A percentile compares a stretch with the other conserved stretches of the same genome.
phyloP scores from a whole-genome alignment of 2,888 invertebrate genomes.

The Luffia ferchaultella region DNA sequence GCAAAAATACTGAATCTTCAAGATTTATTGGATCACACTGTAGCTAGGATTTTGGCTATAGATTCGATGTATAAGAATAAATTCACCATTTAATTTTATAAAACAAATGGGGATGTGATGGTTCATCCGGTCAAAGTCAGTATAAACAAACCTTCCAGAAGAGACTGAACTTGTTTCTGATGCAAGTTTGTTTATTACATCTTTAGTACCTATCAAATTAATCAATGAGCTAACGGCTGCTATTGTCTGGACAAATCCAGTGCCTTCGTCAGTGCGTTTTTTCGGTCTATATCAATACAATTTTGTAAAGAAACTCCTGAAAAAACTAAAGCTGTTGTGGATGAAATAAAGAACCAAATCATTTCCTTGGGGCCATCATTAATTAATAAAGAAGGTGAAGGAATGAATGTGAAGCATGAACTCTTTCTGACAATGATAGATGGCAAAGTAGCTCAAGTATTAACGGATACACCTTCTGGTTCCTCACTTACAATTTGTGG shows the following conservation, averaged over 20 bases:
- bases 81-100: constrained; percentile 8
- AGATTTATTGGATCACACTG: constrained; percentile 17
- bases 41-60: constrained; percentile 14
- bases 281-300: constrained; percentile 13
- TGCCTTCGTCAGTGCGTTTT: constrained; percentile 14
- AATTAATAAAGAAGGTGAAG: constrained; percentile 12
- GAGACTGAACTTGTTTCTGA: constrained; percentile 12
- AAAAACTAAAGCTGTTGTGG: constrained; percentile 13
- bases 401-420: constrained; percentile 14
- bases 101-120: constrained; percentile 15
- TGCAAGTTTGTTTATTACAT: constrained; percentile 15
- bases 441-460: constrained; percentile 15
- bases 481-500: constrained; percentile 11
- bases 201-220: constrained; percentile 16
- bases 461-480: constrained; percentile 12
- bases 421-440: constrained; percentile 19
- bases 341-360: constrained; percentile 10
- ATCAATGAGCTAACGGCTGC: constrained; percentile 10
- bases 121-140: constrained; percentile 16
- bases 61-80: constrained; percentile 10
- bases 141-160: constrained; percentile 12
- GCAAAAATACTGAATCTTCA: constrained; percentile 9
- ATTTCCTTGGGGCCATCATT: constrained; percentile 8
- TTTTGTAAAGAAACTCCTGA: constrained; percentile 15
- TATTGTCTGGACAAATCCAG: constrained; percentile 17